These are phyloP conservation scores for Rugalucina vietnamica DNA, from an alignment of 2,888 invertebrate species.

Conservation along the genomic window DNA sequence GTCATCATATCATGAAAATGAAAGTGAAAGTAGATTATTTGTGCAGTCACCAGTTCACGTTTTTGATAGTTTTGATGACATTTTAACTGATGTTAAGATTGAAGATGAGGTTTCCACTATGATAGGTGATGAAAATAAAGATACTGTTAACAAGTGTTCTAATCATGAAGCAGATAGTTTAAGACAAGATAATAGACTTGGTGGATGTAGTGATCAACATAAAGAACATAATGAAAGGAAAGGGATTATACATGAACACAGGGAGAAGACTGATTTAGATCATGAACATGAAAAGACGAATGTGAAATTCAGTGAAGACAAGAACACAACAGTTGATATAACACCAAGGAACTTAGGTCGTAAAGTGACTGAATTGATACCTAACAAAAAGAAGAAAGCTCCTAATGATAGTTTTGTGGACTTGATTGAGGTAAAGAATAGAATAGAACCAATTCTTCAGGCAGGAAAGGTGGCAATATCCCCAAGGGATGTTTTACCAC, in stretches of 20 bases:
- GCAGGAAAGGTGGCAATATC: slow-evolving; percentile 43
- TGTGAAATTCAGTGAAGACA: slow-evolving; percentile 69
- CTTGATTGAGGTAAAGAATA: slow-evolving; percentile 58
- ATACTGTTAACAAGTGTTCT: slow-evolving; percentile 20
- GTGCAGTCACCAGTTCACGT: background rate
- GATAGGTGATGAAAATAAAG: slow-evolving; percentile 49
- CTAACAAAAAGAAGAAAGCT: slow-evolving; percentile 38
- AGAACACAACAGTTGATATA: slow-evolving; percentile 70
- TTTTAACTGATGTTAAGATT: background rate
- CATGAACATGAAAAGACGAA: slow-evolving; percentile 49
- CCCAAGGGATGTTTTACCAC: slow-evolving; percentile 20
- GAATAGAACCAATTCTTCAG: slow-evolving; percentile 55
- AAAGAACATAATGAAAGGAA: background rate
- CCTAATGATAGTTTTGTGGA: slow-evolving; percentile 50
- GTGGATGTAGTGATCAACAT: background rate
- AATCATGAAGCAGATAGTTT: background rate
- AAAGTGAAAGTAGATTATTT: background rate
- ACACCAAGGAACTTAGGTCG: slow-evolving; percentile 73
- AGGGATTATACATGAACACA: background rate
- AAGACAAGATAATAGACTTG: background rate
- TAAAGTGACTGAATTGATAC: slow-evolving; percentile 61
- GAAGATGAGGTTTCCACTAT: slow-evolving; percentile 43
- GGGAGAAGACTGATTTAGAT: slow-evolving; percentile 7
- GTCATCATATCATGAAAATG: too few species aligned
- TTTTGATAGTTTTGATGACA: background rate